Conservation (phyloP, 2,113 vertebrate species). For the Dipodomys merriami region DNA sequence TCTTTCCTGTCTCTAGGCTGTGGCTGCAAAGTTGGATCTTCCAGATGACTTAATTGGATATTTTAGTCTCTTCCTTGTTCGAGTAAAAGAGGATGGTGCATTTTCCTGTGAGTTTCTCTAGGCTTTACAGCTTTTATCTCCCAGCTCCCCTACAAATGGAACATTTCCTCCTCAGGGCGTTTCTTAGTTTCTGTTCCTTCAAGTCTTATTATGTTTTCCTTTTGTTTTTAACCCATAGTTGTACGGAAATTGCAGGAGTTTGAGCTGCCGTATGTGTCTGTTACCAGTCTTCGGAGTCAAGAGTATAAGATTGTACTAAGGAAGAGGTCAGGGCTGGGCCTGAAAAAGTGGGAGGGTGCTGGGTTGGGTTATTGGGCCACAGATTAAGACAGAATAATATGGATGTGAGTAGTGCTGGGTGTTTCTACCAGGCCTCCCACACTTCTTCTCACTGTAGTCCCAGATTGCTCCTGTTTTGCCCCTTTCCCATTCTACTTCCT, state of each 20-base stretch:
- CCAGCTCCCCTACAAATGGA: not conserved
- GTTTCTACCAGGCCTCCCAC: conserved; percentile 17
- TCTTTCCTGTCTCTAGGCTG: conserved; percentile 87
- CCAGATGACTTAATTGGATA: conserved; percentile 96
- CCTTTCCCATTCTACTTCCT: conserved; percentile 40
- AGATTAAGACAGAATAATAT: conserved; percentile 25
- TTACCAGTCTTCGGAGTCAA: conserved; percentile 93
- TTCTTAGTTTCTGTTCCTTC: not conserved
- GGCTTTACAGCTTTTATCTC: not conserved
- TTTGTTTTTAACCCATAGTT: conserved; percentile 84
- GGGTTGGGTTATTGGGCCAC: conserved; percentile 12
- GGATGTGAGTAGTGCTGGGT: not conserved
- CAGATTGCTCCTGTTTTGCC: conserved; percentile 12
- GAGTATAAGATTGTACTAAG: conserved; percentile 97
- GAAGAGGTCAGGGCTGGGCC: conserved; percentile 90
- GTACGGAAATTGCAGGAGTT: conserved; percentile 99
- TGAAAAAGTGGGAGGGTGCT: conserved; percentile 14
- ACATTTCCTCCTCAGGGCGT: not conserved
- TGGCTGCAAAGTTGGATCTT: conserved; percentile 95
- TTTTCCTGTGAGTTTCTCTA: conserved; percentile 94
- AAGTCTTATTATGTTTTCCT: conserved; percentile 34
- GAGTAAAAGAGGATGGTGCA: conserved; percentile 91
- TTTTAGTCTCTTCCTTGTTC: conserved; percentile 97
- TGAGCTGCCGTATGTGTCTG: conserved; percentile 97
- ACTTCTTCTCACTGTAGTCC: not conserved